Conservation (phyloP, 1,140 invertebrate genomes). For the Pseudachorutes palmiensis region DNA sequence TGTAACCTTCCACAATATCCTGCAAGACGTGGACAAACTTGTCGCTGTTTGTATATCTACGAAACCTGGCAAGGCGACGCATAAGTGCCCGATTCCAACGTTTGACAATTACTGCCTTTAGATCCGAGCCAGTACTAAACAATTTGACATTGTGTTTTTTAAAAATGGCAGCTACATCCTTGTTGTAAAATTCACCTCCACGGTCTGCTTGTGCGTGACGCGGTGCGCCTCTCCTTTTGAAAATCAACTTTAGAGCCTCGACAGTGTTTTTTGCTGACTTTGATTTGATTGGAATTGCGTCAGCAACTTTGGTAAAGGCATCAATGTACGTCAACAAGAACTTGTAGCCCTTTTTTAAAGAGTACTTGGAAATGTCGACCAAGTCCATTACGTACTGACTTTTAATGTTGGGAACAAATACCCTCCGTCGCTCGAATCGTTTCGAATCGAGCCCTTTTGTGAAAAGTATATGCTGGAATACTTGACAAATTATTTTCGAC, state of each 20-base stretch:
- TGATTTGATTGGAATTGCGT: conserved; percentile 3
- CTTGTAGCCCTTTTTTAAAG: neutral
- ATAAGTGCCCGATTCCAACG: conserved; percentile 13
- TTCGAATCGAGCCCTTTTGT: neutral
- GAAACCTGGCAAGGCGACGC: conserved; percentile 10
- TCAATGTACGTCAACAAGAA: conserved; percentile 10
- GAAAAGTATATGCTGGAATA: conserved; percentile 15
- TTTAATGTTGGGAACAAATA: neutral
- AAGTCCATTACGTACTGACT: conserved; percentile 9
- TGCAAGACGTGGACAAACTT: conserved; percentile 12
- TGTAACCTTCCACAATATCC: conserved; percentile 15
- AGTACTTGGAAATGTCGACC: conserved; percentile 1
- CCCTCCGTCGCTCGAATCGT: neutral
- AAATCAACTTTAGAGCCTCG: conserved; percentile 13
- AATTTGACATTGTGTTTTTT: conserved; percentile 11
- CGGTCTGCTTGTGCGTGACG: neutral
- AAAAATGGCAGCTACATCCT: neutral
- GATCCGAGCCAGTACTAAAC: neutral
- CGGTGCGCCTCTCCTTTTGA: conserved; percentile 8
- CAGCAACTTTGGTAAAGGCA: neutral
- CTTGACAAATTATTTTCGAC: conserved; percentile 1
- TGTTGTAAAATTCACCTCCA: conserved; percentile 16
- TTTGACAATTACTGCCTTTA: conserved; percentile 16
- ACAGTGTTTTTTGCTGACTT: conserved; percentile 5
- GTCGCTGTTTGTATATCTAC: conserved; percentile 11